phyloP scores from a whole-genome alignment of 2,888 invertebrate genomes.

The Tachina lurida region DNA sequence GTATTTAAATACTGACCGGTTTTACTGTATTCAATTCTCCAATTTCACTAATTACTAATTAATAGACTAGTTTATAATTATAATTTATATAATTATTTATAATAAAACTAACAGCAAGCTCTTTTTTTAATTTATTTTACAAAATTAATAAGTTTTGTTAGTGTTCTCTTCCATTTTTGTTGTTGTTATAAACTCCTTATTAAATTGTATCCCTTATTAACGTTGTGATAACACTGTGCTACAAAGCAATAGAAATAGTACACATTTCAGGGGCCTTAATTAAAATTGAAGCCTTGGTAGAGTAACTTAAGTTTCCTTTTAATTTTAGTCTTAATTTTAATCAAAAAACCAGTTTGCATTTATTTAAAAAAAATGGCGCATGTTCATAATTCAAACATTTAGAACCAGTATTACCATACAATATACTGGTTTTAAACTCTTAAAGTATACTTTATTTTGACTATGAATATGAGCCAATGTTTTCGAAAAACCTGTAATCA shows the following conservation, averaged over 20 bases:
- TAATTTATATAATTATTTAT: conserved; percentile 55
- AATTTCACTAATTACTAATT: conserved; percentile 55
- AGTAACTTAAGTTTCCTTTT: not conserved
- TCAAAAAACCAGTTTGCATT: too few species aligned
- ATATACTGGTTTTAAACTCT: too few species aligned
- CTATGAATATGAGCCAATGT: too few species aligned
- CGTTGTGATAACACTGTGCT: not conserved
- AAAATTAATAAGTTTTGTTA: conserved; percentile 57
- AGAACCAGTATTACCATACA: too few species aligned
- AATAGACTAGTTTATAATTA: conserved; percentile 56
- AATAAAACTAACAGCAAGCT: conserved; percentile 69
- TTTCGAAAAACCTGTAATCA: too few species aligned
- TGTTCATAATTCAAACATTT: too few species aligned
- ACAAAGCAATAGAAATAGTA: not conserved
- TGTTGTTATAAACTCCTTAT: conserved; percentile 65
- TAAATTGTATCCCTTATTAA: conserved; percentile 53
- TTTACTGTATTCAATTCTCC: conserved; percentile 55
- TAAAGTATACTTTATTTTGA: too few species aligned
- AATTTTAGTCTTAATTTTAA: too few species aligned
- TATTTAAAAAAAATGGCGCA: too few species aligned
- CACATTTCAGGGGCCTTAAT: not conserved
- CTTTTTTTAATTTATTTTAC: conserved; percentile 22
- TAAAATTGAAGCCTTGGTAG: not conserved
- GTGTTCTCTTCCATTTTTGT: not conserved
- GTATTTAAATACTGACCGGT: conserved; percentile 25